phyloP scores from a whole-genome alignment of 2,797 vertebrate species.

The Rhynchonycteris naso region DNA sequence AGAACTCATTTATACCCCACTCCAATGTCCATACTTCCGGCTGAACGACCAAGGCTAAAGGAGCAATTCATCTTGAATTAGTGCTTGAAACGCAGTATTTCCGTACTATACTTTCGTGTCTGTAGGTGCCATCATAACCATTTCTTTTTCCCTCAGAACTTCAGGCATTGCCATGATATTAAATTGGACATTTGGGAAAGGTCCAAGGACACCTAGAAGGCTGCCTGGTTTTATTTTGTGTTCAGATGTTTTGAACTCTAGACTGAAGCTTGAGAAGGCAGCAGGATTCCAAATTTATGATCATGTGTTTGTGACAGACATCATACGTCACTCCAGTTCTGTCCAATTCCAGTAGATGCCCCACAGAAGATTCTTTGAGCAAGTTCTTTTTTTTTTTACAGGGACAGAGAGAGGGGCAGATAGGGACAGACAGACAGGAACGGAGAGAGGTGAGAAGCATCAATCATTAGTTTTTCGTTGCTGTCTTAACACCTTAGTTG shows the following conservation, averaged over 20 bases:
- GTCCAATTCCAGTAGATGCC: not conserved
- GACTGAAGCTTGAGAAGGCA: constrained; percentile 40
- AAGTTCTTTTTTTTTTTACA: no score
- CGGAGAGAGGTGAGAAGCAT: no score
- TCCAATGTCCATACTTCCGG: not conserved
- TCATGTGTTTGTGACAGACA: not conserved
- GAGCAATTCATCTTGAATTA: constrained; percentile 25
- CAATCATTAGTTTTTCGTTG: no score
- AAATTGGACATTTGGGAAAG: constrained; percentile 42
- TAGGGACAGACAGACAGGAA: no score
- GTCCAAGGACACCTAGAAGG: not conserved
- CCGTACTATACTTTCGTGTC: not conserved
- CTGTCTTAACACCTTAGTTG: no score
- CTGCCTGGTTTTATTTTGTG: not conserved
- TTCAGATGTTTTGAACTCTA: constrained; percentile 9
- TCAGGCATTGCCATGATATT: not conserved
- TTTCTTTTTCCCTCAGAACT: constrained; percentile 1
- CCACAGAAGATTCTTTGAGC: not conserved
- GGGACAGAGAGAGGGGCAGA: no score
- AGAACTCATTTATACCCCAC: not conserved
- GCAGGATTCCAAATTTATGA: not conserved
- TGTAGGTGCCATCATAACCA: not conserved
- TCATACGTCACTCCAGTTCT: not conserved
- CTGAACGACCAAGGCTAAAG: not conserved
- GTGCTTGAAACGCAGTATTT: not conserved